Conservation (phyloP, 2,113 vertebrate species). For the Acrocephalus arundinaceus region DNA sequence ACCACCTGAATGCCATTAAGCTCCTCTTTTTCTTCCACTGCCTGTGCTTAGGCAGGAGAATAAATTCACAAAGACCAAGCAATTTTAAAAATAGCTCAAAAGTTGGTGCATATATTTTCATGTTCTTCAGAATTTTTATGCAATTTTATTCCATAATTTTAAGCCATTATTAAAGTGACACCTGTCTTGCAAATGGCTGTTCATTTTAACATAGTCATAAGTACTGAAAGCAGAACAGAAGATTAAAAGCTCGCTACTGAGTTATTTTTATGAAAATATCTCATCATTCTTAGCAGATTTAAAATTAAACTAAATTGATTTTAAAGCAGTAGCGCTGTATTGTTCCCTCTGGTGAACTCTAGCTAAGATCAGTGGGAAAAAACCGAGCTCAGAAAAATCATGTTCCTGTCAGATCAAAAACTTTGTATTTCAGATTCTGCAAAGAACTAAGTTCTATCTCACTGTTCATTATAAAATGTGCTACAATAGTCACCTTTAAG, state of each 20-base stretch:
- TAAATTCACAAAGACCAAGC: background rate
- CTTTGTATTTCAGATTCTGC: background rate
- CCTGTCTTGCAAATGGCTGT: background rate
- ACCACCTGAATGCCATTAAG: background rate
- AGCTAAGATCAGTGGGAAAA: background rate
- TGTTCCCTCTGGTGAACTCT: background rate
- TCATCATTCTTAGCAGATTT: background rate
- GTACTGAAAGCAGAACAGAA: background rate
- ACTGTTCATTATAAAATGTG: background rate
- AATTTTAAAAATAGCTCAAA: background rate
- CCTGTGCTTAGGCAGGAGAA: background rate
- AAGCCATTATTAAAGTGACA: background rate
- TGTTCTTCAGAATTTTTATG: background rate
- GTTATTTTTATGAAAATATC: slow-evolving; percentile 13
- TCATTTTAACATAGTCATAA: background rate
- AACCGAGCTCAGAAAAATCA: background rate
- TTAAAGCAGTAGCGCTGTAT: background rate
- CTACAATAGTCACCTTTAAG: background rate
- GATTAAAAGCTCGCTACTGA: background rate
- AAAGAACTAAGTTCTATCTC: background rate
- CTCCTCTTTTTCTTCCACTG: background rate
- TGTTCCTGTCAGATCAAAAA: background rate
- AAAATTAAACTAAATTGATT: background rate
- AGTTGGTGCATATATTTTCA: background rate
- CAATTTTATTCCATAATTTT: background rate